Evolutionary conservation across 2,113 vertebrate species (phyloP), one percentile per base, ranked within the genome.

Genomic region (Psilopsiagon aurifrons): DNA sequence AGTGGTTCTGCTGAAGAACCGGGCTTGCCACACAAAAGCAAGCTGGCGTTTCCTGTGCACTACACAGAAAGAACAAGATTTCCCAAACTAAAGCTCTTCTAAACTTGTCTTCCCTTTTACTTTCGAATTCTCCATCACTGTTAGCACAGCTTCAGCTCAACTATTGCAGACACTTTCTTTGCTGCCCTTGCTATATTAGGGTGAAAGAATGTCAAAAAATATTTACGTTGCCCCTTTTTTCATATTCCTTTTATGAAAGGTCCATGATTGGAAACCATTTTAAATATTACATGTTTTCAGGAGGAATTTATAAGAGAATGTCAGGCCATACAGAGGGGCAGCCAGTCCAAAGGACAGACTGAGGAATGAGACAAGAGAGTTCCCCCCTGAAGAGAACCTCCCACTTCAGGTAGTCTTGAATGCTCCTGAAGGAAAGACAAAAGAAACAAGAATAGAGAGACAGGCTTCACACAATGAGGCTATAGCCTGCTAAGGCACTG

Each of bases 31-130:
- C 23, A 70, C 24, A 51, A 75, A 86, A 66, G 27, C 29, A 84
- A 91, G 84, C 44, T 25, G 1, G 51, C 1, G 1, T 6, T 67
- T 52, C 39, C 47, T 33, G 54, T 0, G 6, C 20, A 12, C 10
- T 52, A 52, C 12, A 86, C 14, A 77, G 18, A 3, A 0, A 27
- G 25, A 77, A 35, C 3, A 39, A 74, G 33, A 62, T 33, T 75
- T 2, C 1, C 7, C 9, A 49, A 18, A 55, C 2, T 75, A 92
- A 74, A 63, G 31, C 9, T 83, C 31, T 81, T 89, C 54, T 54
- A 52, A 70, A 73, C 10, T 25, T 22, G 11, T 11, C 11, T 63
- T 57, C 23, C 11, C 22, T 68, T 60, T 87, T 47, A 28, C 41
- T 60, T 46, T 51, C 35, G 39, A 93, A 81, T 54, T 69, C 29